Evolutionary conservation across 2,113 vertebrate species (phyloP).

Genomic region (Actenoides lindsayi): DNA sequence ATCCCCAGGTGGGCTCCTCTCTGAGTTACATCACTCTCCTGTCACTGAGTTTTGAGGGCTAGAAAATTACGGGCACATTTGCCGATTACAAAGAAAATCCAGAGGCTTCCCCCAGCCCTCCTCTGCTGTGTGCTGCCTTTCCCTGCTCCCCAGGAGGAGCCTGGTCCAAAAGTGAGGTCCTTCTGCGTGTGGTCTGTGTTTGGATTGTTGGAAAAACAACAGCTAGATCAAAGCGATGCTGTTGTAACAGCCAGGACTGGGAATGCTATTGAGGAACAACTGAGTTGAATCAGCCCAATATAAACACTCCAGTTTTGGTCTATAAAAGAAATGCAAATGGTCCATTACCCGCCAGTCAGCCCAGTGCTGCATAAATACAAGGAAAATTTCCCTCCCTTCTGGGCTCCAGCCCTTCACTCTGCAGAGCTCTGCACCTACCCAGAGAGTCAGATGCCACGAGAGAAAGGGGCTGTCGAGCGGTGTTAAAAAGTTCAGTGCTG

Average conservation of each 20-base stretch:
- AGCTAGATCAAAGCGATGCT: neutral
- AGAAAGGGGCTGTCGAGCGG: neutral
- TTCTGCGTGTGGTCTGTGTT: neutral
- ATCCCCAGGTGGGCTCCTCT: neutral
- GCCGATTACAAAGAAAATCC: neutral
- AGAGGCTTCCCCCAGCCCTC: neutral
- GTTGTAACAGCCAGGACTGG: neutral
- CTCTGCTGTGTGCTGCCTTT: neutral
- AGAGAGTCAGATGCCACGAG: accelerated
- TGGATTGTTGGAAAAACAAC: neutral
- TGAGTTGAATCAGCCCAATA: neutral
- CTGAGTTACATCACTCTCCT: neutral
- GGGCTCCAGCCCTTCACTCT: neutral
- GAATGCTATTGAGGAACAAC: neutral
- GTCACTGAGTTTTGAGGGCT: neutral
- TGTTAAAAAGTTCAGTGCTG: neutral
- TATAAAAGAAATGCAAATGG: neutral
- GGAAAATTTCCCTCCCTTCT: neutral
- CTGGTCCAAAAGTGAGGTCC: neutral
- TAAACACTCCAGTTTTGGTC: neutral
- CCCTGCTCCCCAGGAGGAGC: neutral
- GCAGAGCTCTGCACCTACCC: neutral
- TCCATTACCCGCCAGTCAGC: neutral
- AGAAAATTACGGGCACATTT: neutral
- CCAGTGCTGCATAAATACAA: neutral